These are phyloP conservation scores for Cryptophagus acutangulus DNA, from an alignment of 2,888 invertebrate species.

Conservation along the genomic window DNA sequence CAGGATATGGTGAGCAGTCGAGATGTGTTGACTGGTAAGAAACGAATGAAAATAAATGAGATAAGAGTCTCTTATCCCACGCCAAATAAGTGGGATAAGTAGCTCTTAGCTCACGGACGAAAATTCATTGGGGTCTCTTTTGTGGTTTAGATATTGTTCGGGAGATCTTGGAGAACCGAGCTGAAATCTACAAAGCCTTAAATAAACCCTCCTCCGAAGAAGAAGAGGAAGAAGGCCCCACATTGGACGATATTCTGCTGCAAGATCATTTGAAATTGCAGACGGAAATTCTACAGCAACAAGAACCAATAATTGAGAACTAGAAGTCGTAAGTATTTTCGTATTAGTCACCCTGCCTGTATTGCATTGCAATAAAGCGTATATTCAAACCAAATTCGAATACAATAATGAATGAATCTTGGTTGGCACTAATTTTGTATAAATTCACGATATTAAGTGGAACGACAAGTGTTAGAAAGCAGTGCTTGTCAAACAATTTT, in stretches of 20 bases:
- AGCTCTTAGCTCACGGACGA: no score
- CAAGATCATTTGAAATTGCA: conserved; percentile 40
- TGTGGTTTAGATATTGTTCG: conserved; percentile 62
- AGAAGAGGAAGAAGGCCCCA: conserved; percentile 36
- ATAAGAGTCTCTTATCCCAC: no score
- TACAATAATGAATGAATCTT: conserved; percentile 17
- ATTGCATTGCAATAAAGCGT: no score
- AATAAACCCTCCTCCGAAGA: conserved; percentile 38
- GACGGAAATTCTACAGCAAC: conserved; percentile 31
- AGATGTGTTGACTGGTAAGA: conserved; percentile 70
- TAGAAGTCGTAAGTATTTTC: no score
- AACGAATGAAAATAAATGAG: conserved; percentile 1
- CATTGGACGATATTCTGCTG: conserved; percentile 35
- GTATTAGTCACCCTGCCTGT: no score
- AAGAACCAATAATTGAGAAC: no score
- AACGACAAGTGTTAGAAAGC: conserved; percentile 17
- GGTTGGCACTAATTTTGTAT: conserved; percentile 5
- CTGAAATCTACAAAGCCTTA: conserved; percentile 55
- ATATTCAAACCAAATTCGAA: conserved; percentile 24
- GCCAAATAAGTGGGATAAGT: neutral
- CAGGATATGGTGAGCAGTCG: conserved; percentile 75
- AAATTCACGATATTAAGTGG: conserved; percentile 15
- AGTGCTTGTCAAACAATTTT: conserved; percentile 10
- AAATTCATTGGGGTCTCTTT: no score
- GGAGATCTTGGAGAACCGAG: conserved; percentile 72